Conservation (phyloP, 2,888 invertebrate genomes). For the Calephelis perditalis region DNA sequence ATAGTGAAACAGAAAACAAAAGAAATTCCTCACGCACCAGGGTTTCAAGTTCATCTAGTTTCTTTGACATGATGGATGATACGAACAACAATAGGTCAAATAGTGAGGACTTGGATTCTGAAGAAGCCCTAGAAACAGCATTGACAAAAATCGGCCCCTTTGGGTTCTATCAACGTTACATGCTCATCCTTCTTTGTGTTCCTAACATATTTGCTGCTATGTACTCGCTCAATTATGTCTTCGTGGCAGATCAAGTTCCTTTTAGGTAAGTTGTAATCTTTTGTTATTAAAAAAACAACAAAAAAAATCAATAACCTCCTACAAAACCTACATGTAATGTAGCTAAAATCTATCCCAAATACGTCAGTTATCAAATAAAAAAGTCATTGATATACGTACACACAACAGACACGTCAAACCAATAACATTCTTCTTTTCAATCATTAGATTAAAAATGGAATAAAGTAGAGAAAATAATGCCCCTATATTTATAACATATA, state of each 20-base stretch:
- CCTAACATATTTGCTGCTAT: constrained; percentile 74
- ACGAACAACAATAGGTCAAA: not conserved
- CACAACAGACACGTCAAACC: too few relatives aligned
- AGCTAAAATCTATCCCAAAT: too few relatives aligned
- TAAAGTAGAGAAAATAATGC: too few relatives aligned
- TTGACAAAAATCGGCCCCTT: constrained; percentile 60
- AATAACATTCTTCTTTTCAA: too few relatives aligned
- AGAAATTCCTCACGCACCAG: not conserved
- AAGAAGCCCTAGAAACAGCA: constrained; percentile 49
- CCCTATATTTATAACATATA: too few relatives aligned
- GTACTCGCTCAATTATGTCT: constrained; percentile 75
- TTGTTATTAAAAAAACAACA: too few relatives aligned
- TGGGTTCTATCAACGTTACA: constrained; percentile 60
- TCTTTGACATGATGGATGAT: not conserved
- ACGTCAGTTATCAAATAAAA: too few relatives aligned
- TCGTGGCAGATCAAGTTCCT: constrained; percentile 74
- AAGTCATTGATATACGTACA: too few relatives aligned
- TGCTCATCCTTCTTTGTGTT: constrained; percentile 53
- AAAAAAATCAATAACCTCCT: too few relatives aligned
- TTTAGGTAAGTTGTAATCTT: constrained; percentile 62
- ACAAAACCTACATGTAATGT: too few relatives aligned
- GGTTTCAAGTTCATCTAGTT: not conserved
- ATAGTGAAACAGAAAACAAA: not conserved
- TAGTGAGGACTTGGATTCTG: constrained; percentile 19
- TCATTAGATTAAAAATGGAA: too few relatives aligned